Conservation (phyloP, 2,113 vertebrate genomes). For the Hiodon alosoides region DNA sequence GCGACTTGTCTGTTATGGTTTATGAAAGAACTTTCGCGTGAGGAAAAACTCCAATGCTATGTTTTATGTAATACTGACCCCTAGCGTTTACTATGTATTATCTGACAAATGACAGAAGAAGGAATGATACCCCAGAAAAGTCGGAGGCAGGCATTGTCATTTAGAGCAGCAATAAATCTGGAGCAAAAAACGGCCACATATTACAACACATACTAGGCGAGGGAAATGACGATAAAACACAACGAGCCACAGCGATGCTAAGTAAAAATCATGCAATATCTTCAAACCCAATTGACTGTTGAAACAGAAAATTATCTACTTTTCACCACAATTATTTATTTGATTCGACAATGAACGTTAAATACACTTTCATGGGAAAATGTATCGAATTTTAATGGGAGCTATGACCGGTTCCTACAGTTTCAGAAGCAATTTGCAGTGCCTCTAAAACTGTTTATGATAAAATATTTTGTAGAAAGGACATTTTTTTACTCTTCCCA, state of each 20-base stretch:
- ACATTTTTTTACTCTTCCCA: slow-evolving; percentile 7
- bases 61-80: slow-evolving; percentile 27
- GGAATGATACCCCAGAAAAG: not conserved
- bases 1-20: slow-evolving; percentile 6
- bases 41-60: slow-evolving; percentile 4
- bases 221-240: slow-evolving; percentile 5
- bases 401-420: slow-evolving; percentile 12
- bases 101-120: not conserved
- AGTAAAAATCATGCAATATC: not conserved
- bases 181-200: slow-evolving; percentile 9
- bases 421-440: slow-evolving; percentile 4
- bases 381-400: slow-evolving; percentile 17
- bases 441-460: slow-evolving; percentile 11
- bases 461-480: not conserved
- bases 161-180: slow-evolving; percentile 1
- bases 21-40: slow-evolving; percentile 7
- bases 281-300: not conserved
- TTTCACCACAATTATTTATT: not conserved
- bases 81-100: slow-evolving; percentile 16
- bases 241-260: not conserved
- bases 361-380: slow-evolving; percentile 15
- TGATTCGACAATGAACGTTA: slow-evolving; percentile 9
- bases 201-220: not conserved
- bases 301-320: slow-evolving; percentile 8
- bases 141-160: not conserved